Evolutionary conservation across 2,888 invertebrate genomes (phyloP).

Genomic region (Poecilobothrus nobilitatus): DNA sequence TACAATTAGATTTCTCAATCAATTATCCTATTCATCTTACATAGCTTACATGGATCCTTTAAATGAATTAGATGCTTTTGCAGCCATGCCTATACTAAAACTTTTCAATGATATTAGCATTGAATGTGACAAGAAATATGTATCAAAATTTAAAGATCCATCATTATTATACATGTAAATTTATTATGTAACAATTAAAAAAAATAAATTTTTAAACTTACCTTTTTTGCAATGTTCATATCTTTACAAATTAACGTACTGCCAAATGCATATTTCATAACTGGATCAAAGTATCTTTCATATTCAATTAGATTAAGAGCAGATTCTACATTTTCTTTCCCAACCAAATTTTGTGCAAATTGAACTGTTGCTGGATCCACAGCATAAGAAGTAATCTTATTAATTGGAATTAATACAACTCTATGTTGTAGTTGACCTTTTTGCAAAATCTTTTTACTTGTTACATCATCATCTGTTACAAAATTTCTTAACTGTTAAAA

Average conservation of each 20-base stretch:
- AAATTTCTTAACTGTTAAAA: slow-evolving; percentile 71
- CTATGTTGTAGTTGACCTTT: slow-evolving; percentile 69
- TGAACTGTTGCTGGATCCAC: slow-evolving; percentile 54
- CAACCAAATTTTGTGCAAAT: slow-evolving; percentile 65
- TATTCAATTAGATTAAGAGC: slow-evolving; percentile 73
- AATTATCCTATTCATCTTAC: slow-evolving; percentile 30
- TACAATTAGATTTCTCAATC: slow-evolving; percentile 33
- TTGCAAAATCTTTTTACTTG: slow-evolving; percentile 76
- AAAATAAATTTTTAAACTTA: slow-evolving; percentile 20
- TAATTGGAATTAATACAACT: slow-evolving; percentile 83
- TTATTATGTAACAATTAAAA: neutral
- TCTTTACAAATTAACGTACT: slow-evolving; percentile 73
- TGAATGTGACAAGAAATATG: slow-evolving; percentile 30
- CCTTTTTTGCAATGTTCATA: slow-evolving; percentile 65
- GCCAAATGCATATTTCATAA: slow-evolving; percentile 87
- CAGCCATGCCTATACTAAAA: slow-evolving; percentile 35
- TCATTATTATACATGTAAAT: slow-evolving; percentile 37
- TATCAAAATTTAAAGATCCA: slow-evolving; percentile 31
- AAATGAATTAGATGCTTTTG: slow-evolving; percentile 31
- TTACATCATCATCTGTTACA: slow-evolving; percentile 77
- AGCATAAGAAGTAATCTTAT: slow-evolving; percentile 63
- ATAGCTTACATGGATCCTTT: slow-evolving; percentile 37
- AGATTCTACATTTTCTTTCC: slow-evolving; percentile 69
- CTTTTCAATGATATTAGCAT: slow-evolving; percentile 31
- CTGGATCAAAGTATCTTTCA: slow-evolving; percentile 55